A percentile compares a stretch with the other conserved stretches of the same genome.
Evolutionary conservation across 2,113 vertebrate genomes (phyloP).

Genomic region (Ailuropoda melanoleuca): DNA sequence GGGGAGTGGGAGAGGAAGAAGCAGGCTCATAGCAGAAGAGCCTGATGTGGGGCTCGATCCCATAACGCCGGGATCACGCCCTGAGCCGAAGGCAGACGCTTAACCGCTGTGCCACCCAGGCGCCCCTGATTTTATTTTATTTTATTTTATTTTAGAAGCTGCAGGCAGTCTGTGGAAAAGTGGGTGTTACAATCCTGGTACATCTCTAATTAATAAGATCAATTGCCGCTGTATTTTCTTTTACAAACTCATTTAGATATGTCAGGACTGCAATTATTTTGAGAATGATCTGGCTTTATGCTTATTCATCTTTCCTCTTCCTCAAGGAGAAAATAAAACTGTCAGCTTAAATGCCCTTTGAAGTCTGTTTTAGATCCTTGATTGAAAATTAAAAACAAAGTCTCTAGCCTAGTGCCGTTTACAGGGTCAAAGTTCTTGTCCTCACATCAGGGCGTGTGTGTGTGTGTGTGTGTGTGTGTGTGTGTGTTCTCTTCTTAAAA

Average conservation of each 20-base stretch:
- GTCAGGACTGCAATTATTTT: slow-evolving; percentile 87
- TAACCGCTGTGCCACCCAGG: too few species aligned
- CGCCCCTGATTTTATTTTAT: slow-evolving; percentile 81
- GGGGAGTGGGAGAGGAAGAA: too few species aligned
- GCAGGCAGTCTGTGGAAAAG: slow-evolving; percentile 79
- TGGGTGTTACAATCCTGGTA: slow-evolving; percentile 78
- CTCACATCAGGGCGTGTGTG: background rate
- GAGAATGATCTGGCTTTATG: slow-evolving; percentile 84
- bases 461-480: too few species aligned
- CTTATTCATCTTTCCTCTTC: slow-evolving; percentile 86
- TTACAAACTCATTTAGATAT: slow-evolving; percentile 87
- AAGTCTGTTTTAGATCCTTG: slow-evolving; percentile 84
- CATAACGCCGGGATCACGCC: too few species aligned
- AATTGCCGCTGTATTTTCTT: slow-evolving; percentile 87
- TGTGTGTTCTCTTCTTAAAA: slow-evolving; percentile 43
- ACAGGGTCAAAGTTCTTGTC: slow-evolving; percentile 61
- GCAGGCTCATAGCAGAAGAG: too few species aligned
- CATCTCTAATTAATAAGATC: slow-evolving; percentile 88
- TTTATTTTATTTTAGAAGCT: slow-evolving; percentile 84
- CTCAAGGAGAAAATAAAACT: slow-evolving; percentile 86
- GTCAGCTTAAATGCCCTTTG: slow-evolving; percentile 84
- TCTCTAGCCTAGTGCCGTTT: slow-evolving; percentile 54
- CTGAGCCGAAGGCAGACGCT: too few species aligned
- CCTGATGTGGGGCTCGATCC: too few species aligned
- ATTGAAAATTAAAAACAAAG: slow-evolving; percentile 84